Percentiles rank a stretch among this genome's conserved stretches.
phyloP scores from a whole-genome alignment of 2,797 vertebrate species.

The Pangasius larnaudii region DNA sequence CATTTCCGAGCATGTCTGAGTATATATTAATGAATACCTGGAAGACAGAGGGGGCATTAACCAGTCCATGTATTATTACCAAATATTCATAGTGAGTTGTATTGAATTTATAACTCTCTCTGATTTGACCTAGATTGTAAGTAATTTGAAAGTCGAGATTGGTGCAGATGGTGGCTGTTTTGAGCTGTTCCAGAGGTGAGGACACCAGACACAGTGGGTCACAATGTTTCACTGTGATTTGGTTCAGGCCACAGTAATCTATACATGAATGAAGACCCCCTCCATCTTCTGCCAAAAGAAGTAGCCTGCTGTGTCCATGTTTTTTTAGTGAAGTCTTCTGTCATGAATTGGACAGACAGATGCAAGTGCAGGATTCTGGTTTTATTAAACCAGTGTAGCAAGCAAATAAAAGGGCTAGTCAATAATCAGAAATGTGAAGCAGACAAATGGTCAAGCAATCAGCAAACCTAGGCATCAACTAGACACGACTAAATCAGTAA shows the following conservation, averaged over 20 bases:
- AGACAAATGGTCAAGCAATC: background rate
- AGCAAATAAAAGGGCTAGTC: background rate
- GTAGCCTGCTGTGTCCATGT: background rate
- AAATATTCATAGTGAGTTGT: background rate
- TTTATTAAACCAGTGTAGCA: conserved; percentile 3
- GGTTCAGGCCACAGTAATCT: conserved; percentile 10
- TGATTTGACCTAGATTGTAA: background rate
- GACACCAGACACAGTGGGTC: conserved; percentile 8
- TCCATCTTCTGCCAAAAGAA: background rate
- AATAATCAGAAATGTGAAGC: conserved; percentile 11
- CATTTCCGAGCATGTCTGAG: background rate
- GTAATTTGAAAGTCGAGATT: background rate
- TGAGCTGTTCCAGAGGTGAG: background rate
- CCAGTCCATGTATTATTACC: background rate
- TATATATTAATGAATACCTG: background rate
- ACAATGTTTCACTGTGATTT: conserved; percentile 10
- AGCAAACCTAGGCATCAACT: background rate
- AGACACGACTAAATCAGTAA: background rate
- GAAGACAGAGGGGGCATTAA: background rate
- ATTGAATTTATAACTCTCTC: background rate
- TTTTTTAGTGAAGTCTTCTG: conserved; percentile 14
- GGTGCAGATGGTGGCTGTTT: background rate
- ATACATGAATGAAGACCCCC: background rate
- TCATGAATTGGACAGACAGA: conserved; percentile 12
- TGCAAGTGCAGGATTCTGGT: conserved; percentile 5